Conservation (phyloP, 2,888 invertebrate species). For the Digitonthophagus gazella region DNA sequence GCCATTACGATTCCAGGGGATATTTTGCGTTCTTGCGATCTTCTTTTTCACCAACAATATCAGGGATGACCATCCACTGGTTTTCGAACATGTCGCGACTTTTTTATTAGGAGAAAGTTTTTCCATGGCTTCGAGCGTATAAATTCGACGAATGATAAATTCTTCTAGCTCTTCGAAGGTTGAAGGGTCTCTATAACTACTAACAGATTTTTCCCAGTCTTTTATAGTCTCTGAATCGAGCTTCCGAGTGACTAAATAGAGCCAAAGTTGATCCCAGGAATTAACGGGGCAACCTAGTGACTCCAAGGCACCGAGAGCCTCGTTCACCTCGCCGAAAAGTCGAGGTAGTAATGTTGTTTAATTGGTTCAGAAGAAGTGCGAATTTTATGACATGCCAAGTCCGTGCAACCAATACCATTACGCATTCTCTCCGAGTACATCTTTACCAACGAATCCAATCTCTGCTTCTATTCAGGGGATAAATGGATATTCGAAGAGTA, state of each 20-base stretch:
- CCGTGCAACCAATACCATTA: conserved; percentile 21
- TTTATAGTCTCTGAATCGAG: not conserved
- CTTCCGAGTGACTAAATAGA: not conserved
- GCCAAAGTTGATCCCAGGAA: not conserved
- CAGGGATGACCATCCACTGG: no score
- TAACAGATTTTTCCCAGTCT: not conserved
- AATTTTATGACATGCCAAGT: conserved; percentile 19
- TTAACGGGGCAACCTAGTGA: not conserved
- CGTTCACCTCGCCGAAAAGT: no score
- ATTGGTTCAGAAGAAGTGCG: not conserved
- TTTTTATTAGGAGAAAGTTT: no score
- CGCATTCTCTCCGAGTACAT: not conserved
- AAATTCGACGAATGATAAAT: no score
- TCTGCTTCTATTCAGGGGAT: not conserved
- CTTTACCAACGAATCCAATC: conserved; percentile 5
- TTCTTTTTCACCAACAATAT: no score
- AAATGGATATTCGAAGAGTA: not conserved
- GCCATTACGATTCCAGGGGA: no score
- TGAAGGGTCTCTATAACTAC: no score
- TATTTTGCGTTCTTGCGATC: no score
- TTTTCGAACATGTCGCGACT: no score
- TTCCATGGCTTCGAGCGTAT: no score
- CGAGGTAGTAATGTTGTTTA: no score
- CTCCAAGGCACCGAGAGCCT: not conserved
- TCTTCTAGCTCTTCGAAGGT: no score